Base-by-base conservation (phyloP, 2,888 invertebrate species). In the Nymphalis urticae region DNA sequence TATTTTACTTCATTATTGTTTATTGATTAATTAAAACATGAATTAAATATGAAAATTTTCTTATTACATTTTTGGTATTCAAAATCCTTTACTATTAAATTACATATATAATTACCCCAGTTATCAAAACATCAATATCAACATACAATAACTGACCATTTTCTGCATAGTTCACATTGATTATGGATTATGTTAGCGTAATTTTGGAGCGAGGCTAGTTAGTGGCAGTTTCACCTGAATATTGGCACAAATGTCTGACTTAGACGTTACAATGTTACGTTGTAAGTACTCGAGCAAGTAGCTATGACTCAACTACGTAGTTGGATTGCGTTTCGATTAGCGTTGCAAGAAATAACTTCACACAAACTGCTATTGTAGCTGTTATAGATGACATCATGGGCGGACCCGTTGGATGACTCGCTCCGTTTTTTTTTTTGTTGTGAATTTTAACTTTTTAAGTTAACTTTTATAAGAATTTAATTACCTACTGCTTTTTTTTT, bases 341-440 rank as follows among this genome's bases (percentile, higher is more conserved):
- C 79, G 77, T 75, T 77, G 72, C 72, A 76, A 79, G 80, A 80
- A 80, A 70, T 72, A 63, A 27, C 64, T 69, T 75, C 68, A 72
- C 72, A 71, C 66, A 32, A 36, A 36, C 48, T 24, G 24, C 62
- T 17, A 53, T 47, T 54, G 62, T 71, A 73, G 75, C 79, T 78
- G 78, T 83, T 80, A 76, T 73, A 70, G 77, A 75, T 88, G 87
- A 87, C 86, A 85, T 87, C 87, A 87, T 79, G n/a, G 71, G 66
- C 70, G 42, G 42, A 3, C 0, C 13, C 42, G 13, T 42, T 42
- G 42, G 42, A 75, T 68, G 66, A 70, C 68, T 70, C 66, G 64
- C 69, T 69, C 32, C 6, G 67, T 68, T 70, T 72, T 74, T 75
- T 73, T 72, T 68, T 69, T 72, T 74, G 75, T 73, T 72, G 74